Base-by-base conservation (phyloP, 2,888 invertebrate species). In the Phortica magna region DNA sequence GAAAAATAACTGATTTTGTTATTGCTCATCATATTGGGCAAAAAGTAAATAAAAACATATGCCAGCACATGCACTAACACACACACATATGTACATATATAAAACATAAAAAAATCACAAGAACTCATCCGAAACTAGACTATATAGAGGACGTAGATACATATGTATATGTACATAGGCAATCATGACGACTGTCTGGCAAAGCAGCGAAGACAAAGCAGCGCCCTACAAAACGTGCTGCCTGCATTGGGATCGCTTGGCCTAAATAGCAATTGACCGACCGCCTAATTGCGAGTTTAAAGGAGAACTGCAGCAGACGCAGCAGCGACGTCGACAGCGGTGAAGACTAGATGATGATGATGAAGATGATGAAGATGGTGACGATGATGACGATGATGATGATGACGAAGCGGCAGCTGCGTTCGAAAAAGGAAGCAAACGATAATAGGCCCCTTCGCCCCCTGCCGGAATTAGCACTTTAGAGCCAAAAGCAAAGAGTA, bases 251-350 rank as follows among this genome's bases (percentile, higher is more conserved):
- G 55, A 55, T 31, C 70, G 53, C 85, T 88, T 86, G 85, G 87
- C 85, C 85, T 85, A 85, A 85, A 85, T 88, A 88, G 84, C 88
- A 88, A 88, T 88, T 88, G 85, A 88, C 85, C 88, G 85, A 88
- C 85, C 88, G 85, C 87, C 87, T 86, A 86, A 88, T 86, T 87
- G 87, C 80, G 83, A 88, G 81, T 81, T 79, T 79, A 82, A 75
- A 85, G 80, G 84, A 67, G 14, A 59, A 75, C 57, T 39, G 80
- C 78, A 83, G 81, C 42, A n/a, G 64, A 12, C 41, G 42, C 71
- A 42, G 59, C 77, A 43, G 76, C 74, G 9, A 76, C 17, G 43
- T 2, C 64, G 39, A 39, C 22, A 31, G 79, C 82, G 83, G 80
- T 82, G 78, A 76, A 78, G 53, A 75, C 43, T 61, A 65, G 22